A percentile compares a stretch with the other conserved stretches of the same genome.
These are phyloP conservation scores for Syndactyla subalaris DNA, from an alignment of 2,797 vertebrate genomes.

Conservation along the genomic window DNA sequence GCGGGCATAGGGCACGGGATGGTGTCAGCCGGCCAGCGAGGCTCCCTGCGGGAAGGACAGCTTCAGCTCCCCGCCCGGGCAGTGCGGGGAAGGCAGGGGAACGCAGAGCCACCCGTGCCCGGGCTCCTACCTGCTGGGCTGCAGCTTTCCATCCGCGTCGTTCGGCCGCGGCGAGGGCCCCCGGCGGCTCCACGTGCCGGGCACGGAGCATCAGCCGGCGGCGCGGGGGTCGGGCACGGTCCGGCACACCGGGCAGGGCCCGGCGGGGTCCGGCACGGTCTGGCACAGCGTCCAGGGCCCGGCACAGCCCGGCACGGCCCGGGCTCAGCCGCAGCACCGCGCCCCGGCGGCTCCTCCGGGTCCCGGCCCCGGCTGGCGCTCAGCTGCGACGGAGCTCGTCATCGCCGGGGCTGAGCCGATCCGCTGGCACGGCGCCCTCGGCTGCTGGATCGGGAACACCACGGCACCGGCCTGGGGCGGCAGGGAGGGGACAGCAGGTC, in stretches of 20 bases:
- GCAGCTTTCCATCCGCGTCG: conserved; percentile 65
- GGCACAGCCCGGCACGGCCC: background rate
- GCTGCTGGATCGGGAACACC: background rate
- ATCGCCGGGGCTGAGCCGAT: background rate
- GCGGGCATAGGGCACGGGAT: conserved; percentile 24
- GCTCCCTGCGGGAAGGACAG: conserved; percentile 5
- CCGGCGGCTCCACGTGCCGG: background rate
- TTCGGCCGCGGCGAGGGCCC: background rate
- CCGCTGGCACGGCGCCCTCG: conserved; percentile 1
- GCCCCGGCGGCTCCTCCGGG: background rate
- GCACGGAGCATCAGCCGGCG: background rate
- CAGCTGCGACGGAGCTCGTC: background rate
- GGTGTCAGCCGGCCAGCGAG: conserved; percentile 34
- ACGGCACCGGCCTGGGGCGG: conserved; percentile 33
- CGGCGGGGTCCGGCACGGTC: background rate
- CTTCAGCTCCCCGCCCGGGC: fast-evolving
- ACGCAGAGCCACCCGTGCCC: fast-evolving
- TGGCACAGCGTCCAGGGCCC: too few relatives aligned
- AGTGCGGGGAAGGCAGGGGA: too few relatives aligned
- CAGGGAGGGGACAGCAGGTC: background rate
- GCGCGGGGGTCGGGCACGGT: background rate
- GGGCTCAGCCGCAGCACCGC: background rate
- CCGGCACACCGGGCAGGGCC: background rate
- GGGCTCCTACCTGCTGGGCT: conserved; percentile 38
- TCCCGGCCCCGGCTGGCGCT: background rate